A percentile compares a stretch with the other conserved stretches of the same genome.
phyloP scores from a whole-genome alignment of 2,797 vertebrate species.

The Diceros bicornis region DNA sequence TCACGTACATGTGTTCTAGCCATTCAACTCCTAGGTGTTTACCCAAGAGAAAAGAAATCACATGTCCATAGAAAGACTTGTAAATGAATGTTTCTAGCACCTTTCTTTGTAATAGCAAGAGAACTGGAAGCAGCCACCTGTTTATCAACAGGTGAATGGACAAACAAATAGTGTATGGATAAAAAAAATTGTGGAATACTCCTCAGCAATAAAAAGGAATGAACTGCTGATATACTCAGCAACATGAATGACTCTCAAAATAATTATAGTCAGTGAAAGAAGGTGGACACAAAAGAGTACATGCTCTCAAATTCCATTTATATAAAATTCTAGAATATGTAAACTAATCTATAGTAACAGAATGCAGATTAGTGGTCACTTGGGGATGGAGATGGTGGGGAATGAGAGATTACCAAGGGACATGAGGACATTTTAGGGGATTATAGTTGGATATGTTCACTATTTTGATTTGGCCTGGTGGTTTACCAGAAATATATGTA shows the following conservation, averaged over 20 bases:
- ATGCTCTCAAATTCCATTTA: not conserved
- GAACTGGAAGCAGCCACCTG: not conserved
- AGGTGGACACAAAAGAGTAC: not conserved
- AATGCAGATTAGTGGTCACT: not conserved
- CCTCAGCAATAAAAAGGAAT: not conserved
- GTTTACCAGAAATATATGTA: not conserved
- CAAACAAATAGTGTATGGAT: not conserved
- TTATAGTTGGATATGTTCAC: not conserved
- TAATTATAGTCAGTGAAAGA: not conserved
- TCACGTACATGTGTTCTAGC: not conserved
- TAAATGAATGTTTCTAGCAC: not conserved
- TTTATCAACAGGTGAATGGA: not conserved
- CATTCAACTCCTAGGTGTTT: not conserved
- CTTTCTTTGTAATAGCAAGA: not conserved
- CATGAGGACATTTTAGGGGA: not conserved
- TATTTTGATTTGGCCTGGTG: not conserved
- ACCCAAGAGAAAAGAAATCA: not conserved
- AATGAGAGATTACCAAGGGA: not conserved
- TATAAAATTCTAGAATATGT: constrained; percentile 4
- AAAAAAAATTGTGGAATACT: not conserved
- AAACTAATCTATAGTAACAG: not conserved
- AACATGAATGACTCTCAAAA: not conserved
- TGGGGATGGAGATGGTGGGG: not conserved
- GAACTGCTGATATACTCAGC: not conserved
- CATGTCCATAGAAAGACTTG: not conserved